Percentiles rank a stretch among this genome's conserved stretches.
Evolutionary conservation across 1,140 invertebrate genomes (phyloP).

Genomic region (Triops cancriformis): DNA sequence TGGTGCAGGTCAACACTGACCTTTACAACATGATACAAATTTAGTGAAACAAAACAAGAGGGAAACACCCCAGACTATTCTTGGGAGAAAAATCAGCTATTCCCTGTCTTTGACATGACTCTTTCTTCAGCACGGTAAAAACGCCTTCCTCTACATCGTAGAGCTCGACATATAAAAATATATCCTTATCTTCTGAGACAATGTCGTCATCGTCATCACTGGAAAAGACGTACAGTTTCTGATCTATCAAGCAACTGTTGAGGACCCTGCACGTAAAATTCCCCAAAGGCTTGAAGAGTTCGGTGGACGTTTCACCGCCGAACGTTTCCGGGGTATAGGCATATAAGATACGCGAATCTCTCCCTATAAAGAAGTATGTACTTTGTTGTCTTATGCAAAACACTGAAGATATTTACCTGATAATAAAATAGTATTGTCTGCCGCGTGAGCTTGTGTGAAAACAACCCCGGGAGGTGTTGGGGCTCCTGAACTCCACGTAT

Average conservation of each 20-base stretch:
- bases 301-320: constrained; percentile 25
- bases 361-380: neutral
- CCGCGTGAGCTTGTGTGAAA: constrained; percentile 25
- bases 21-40: neutral
- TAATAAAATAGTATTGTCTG: constrained; percentile 32
- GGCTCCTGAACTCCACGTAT: constrained; percentile 28
- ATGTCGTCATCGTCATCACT: constrained; percentile 13
- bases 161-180: constrained; percentile 30
- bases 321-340: constrained; percentile 30
- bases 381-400: constrained; percentile 1
- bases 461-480: constrained; percentile 28
- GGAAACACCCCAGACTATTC: constrained; percentile 30
- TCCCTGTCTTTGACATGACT: constrained; percentile 23
- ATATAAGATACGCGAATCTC: constrained; percentile 28
- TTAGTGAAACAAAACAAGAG: constrained; percentile 18
- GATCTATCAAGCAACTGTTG: constrained; percentile 33
- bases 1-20: neutral
- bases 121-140: constrained; percentile 30
- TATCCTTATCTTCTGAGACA: constrained; percentile 25
- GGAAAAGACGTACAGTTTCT: constrained; percentile 32
- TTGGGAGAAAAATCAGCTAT: constrained; percentile 29
- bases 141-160: constrained; percentile 29
- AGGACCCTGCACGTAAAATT: constrained; percentile 29
- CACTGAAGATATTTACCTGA: constrained; percentile 32
- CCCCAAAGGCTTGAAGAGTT: constrained; percentile 30